Evolutionary conservation across 1,140 invertebrate genomes (phyloP).

Genomic region (Leguminivora glycinivorella): DNA sequence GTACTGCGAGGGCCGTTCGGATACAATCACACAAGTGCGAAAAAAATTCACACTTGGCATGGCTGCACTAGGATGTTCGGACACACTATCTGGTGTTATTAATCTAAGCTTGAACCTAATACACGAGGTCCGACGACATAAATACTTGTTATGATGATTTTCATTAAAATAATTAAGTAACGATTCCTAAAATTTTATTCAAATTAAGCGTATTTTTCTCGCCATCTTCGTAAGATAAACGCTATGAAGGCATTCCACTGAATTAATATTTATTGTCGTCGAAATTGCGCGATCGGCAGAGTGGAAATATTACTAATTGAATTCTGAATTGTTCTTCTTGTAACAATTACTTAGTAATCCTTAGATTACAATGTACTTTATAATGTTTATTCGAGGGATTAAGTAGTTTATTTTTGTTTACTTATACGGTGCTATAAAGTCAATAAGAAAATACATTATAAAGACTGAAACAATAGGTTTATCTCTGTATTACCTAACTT

Average conservation of each 20-base stretch:
- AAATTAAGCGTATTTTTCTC: not conserved
- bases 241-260: conserved; percentile 34
- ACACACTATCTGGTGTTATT: too few species aligned
- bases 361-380: not conserved
- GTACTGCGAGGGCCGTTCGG: too few species aligned
- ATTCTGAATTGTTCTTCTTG: conserved; percentile 38
- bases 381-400: not conserved
- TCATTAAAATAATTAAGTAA: not conserved
- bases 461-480: too few species aligned
- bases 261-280: conserved; percentile 43
- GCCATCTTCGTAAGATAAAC: conserved; percentile 18
- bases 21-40: too few species aligned
- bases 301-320: conserved; percentile 45
- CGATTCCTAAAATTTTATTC: not conserved
- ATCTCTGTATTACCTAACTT: too few species aligned
- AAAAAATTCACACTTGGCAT: too few species aligned
- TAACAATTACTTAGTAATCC: conserved; percentile 26
- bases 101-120: too few species aligned
- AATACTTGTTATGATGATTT: not conserved
- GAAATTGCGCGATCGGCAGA: conserved; percentile 41
- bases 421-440: too few species aligned
- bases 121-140: too few species aligned
- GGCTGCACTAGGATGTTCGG: too few species aligned
- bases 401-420: too few species aligned
- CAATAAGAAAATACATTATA: too few species aligned